Evolutionary conservation across 1,140 invertebrate genomes (phyloP).

Genomic region (Pantala flavescens): DNA sequence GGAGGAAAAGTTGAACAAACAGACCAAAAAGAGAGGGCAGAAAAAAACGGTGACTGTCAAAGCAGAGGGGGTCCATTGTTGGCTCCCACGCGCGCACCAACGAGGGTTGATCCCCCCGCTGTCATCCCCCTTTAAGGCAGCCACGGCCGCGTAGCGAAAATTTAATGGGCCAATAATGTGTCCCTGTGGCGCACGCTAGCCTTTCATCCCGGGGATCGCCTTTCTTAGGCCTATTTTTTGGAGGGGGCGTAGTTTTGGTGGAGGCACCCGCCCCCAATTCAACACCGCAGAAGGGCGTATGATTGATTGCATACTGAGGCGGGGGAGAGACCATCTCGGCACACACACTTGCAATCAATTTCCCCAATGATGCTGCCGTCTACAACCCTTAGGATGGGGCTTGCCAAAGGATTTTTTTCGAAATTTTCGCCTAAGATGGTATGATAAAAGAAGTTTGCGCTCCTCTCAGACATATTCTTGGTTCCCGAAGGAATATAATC

Average conservation of each 20-base stretch:
- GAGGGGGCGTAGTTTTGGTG: neutral
- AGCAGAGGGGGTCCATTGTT: too few relatives aligned
- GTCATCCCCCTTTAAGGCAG: neutral
- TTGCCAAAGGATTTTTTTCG: too few relatives aligned
- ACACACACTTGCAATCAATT: neutral
- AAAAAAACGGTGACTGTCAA: too few relatives aligned
- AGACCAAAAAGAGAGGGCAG: too few relatives aligned
- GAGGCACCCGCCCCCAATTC: neutral
- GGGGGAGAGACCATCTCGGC: neutral
- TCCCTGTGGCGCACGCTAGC: neutral
- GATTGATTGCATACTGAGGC: neutral
- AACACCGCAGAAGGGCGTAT: neutral
- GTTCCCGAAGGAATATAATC: too few relatives aligned
- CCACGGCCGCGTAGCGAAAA: neutral
- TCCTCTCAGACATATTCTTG: too few relatives aligned
- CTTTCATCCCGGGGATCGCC: neutral
- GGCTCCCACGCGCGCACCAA: too few relatives aligned
- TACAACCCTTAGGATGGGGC: neutral
- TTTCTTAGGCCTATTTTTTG: neutral
- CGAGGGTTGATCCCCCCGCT: neutral
- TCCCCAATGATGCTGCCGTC: neutral
- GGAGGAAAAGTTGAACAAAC: too few relatives aligned
- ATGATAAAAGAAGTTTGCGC: too few relatives aligned
- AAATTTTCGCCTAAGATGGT: too few relatives aligned
- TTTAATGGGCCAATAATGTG: conserved; percentile 4